Evolutionary conservation across 2,888 invertebrate genomes (phyloP), one percentile per base, ranked within the genome.

Genomic region (Baronia brevicornis): DNA sequence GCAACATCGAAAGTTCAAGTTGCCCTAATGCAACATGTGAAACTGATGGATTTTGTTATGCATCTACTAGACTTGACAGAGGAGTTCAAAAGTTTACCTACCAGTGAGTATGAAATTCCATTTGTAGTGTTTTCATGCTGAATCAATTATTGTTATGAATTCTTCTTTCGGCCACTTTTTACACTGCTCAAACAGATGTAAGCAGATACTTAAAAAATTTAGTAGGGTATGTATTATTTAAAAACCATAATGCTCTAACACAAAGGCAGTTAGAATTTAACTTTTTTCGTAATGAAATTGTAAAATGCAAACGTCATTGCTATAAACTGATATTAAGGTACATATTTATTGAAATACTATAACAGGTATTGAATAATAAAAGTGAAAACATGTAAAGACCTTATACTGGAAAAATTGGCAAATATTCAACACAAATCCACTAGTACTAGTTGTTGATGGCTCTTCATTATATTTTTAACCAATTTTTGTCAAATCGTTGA

Each of bases 21-120:
- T 88, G 90, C 6, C 87, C 86, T 30, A 94, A 95, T 66, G 84
- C 89, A 60, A 93, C 94, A 15, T 96, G 96, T 75, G 90, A 90
- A 68, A 96, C 96, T 3, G 94, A 95, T 74, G 96, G 96, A 22
- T 91, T 90, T 63, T 96, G 96, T 69, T 95, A 92, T 58, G 93
- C 95, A 2, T 91, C 94, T 33, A 90, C 92, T 40, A 88, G 88
- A 41, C 62, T 88, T 6, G 86, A 88, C 31, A 88, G 89, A 55
- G 90, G 87, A 27, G 71, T 71, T 30, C 82, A 86, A 48, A 86
- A 87, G 47, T 89, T 90, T 64, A 89, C 90, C 33, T 93, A 91
- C 85, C 91, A 95, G 95, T 95, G 89, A 88, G 87, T 75, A 58
- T 55, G 27, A 21, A 38, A 26, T 24, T 31, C 3, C 9, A 2